Percentiles rank a stretch among this genome's conserved stretches.
Evolutionary conservation across 2,797 vertebrate species (phyloP).

Genomic region (Rousettus madagascariensis): DNA sequence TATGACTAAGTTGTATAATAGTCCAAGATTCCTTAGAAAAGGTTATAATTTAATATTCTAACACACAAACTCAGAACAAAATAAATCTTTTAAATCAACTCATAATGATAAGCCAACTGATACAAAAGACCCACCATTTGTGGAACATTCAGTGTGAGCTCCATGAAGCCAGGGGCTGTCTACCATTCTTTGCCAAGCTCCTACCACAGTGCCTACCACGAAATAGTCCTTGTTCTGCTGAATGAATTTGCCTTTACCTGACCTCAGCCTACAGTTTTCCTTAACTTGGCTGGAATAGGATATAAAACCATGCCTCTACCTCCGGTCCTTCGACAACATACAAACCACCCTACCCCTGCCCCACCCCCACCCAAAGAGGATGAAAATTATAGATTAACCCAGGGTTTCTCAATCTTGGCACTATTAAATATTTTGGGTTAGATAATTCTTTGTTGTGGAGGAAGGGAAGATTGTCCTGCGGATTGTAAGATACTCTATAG

Average conservation of each 20-base stretch:
- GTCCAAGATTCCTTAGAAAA: not conserved
- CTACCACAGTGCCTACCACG: not conserved
- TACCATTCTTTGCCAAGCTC: not conserved
- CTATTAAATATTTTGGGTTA: not conserved
- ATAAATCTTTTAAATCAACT: not conserved
- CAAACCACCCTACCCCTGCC: not conserved
- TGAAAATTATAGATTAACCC: not conserved
- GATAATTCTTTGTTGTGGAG: not conserved
- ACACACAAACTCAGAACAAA: not conserved
- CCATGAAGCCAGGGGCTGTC: not conserved
- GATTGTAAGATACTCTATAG: not conserved
- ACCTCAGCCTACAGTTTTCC: not conserved
- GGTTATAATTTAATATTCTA: conserved; percentile 42
- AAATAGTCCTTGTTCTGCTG: not conserved
- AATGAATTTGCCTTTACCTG: not conserved
- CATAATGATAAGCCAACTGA: not conserved
- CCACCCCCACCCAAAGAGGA: not conserved
- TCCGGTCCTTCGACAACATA: not conserved
- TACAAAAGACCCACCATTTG: not conserved
- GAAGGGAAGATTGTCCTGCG: not conserved
- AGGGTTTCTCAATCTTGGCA: not conserved
- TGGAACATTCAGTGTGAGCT: not conserved
- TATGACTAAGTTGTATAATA: not conserved
- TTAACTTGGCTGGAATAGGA: not conserved
- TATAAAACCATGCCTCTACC: not conserved